These are phyloP conservation scores for Clarias batrachus DNA, from an alignment of 2,113 vertebrate genomes.

Conservation along the genomic window DNA sequence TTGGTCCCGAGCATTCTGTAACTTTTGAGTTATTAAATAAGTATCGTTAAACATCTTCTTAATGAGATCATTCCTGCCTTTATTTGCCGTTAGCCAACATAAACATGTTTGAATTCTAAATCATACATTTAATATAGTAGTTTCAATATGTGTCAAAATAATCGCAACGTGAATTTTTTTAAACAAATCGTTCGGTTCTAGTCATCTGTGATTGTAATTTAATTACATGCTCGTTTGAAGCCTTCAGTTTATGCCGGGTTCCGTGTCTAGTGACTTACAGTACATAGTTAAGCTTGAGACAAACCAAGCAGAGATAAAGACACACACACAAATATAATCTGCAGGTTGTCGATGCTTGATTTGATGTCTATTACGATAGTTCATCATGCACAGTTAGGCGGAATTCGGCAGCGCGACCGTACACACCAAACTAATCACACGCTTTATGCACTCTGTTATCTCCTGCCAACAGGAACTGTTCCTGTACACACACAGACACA, in stretches of 20 bases:
- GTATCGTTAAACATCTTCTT: no score
- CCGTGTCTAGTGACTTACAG: not conserved
- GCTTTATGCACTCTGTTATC: constrained; percentile 6
- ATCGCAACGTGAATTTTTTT: no score
- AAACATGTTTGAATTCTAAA: no score
- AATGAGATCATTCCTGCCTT: no score
- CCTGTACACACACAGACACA: constrained; percentile 8
- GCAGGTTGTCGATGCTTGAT: constrained; percentile 12
- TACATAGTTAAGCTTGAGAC: not conserved
- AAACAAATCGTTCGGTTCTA: not conserved
- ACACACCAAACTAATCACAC: constrained; percentile 19
- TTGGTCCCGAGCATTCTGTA: no score
- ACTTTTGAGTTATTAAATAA: no score
- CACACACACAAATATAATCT: not conserved
- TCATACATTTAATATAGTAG: no score
- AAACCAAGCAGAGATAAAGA: constrained; percentile 10
- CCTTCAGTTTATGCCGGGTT: constrained; percentile 8
- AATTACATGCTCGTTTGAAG: constrained; percentile 39
- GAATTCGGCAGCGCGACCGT: not conserved
- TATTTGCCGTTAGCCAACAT: no score
- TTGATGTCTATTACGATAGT: not conserved
- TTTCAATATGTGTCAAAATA: no score
- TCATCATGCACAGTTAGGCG: not conserved
- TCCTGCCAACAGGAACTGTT: constrained; percentile 18
- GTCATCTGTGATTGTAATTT: constrained; percentile 45